A percentile compares a stretch with the other conserved stretches of the same genome.
These are phyloP conservation scores for Chondrilla cf. caribensis DNA, from an alignment of 37 sponge, comb jelly and placozoan genomes.

Conservation along the genomic window DNA sequence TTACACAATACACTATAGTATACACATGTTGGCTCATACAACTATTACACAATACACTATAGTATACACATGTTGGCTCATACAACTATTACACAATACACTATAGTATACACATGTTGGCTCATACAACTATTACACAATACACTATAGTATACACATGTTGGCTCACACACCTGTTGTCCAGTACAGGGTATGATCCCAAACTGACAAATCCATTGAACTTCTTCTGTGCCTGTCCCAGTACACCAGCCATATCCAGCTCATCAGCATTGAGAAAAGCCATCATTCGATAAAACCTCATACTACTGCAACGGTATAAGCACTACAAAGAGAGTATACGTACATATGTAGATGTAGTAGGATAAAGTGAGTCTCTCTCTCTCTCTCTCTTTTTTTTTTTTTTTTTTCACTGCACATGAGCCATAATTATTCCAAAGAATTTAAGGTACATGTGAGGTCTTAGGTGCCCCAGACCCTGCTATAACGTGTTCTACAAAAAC, in stretches of 20 bases:
- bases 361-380: too few relatives aligned
- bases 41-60: constrained; percentile 17
- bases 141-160: not conserved
- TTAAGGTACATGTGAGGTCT: too few relatives aligned
- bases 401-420: too few relatives aligned
- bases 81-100: too few relatives aligned
- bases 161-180: not conserved
- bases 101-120: too few relatives aligned
- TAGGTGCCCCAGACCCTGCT: too few relatives aligned
- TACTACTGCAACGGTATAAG: not conserved
- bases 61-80: not conserved
- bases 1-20: too few relatives aligned
- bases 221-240: constrained; percentile 38
- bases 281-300: constrained; percentile 49
- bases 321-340: not conserved
- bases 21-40: constrained; percentile 1
- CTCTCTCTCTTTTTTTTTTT: too few relatives aligned
- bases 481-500: too few relatives aligned
- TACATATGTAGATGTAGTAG: not conserved
- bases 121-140: too few relatives aligned
- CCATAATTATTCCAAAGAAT: too few relatives aligned
- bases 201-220: constrained; percentile 44
- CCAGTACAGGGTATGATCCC: constrained; percentile 71
- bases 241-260: constrained; percentile 40
- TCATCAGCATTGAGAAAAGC: constrained; percentile 58